These are phyloP conservation scores for Xiphophorus hellerii DNA, from an alignment of 2,113 vertebrate species.

Conservation along the genomic window DNA sequence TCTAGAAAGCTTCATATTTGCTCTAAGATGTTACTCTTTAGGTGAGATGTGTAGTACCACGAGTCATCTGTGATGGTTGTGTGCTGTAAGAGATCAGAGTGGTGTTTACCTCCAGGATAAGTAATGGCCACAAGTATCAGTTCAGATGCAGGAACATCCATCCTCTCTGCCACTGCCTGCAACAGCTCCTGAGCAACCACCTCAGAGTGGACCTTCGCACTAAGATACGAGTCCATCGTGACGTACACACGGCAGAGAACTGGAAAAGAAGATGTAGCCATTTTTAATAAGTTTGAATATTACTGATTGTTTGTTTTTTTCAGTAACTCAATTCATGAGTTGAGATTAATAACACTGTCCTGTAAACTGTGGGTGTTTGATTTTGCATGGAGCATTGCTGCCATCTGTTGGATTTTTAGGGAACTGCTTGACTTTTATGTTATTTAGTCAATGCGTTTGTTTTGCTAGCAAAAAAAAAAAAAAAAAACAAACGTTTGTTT, in stretches of 20 bases:
- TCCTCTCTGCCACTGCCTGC: conserved; percentile 88
- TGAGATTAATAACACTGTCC: neutral
- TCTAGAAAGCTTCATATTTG: neutral
- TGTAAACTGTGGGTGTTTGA: too few relatives aligned
- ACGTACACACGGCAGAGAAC: conserved; percentile 93
- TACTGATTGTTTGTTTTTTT: neutral
- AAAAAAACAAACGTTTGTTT: too few relatives aligned
- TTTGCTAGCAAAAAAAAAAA: too few relatives aligned
- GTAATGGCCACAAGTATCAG: conserved; percentile 85
- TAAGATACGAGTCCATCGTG: conserved; percentile 92
- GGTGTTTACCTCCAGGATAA: conserved; percentile 88
- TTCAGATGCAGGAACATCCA: conserved; percentile 86
- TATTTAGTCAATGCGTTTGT: too few relatives aligned
- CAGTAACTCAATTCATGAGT: neutral
- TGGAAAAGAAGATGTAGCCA: conserved; percentile 67
- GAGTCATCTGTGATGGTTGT: neutral
- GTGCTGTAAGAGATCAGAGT: neutral
- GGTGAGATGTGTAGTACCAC: neutral
- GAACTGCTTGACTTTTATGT: too few relatives aligned
- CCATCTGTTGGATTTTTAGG: too few relatives aligned
- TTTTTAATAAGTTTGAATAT: neutral
- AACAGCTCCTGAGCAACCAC: conserved; percentile 87
- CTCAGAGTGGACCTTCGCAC: conserved; percentile 85
- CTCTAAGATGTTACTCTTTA: neutral
- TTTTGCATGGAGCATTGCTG: too few relatives aligned